Conservation (phyloP, 2,797 vertebrate species). For the Cebuella pygmaea region DNA sequence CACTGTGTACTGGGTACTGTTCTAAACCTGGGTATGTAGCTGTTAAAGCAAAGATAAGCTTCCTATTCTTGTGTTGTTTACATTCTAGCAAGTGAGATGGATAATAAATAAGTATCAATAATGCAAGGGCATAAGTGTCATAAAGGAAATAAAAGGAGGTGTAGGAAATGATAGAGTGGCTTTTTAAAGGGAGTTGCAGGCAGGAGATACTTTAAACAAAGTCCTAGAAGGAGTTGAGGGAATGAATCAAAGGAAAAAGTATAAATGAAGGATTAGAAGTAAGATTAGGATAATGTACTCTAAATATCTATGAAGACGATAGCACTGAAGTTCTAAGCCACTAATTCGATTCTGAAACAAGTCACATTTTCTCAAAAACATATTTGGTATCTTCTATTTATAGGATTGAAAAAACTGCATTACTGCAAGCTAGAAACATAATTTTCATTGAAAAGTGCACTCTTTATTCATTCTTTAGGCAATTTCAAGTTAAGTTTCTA, state of each 20-base stretch:
- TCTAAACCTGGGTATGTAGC: not conserved
- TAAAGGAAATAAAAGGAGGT: not conserved
- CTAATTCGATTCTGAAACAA: slow-evolving; percentile 34
- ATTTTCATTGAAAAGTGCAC: slow-evolving; percentile 19
- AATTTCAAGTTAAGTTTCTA: slow-evolving; percentile 60
- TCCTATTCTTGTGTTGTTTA: not conserved
- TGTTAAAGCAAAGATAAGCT: not conserved
- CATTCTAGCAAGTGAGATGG: not conserved
- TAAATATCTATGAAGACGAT: not conserved
- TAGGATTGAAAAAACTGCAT: not conserved
- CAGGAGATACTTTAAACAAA: not conserved
- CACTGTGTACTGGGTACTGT: not conserved
- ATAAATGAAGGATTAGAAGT: not conserved
- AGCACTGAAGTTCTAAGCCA: not conserved
- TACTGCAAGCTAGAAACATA: not conserved
- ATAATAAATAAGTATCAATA: not conserved
- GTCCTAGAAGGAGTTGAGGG: not conserved
- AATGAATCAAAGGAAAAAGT: not conserved
- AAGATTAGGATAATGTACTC: not conserved
- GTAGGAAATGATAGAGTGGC: not conserved
- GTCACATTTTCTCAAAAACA: not conserved
- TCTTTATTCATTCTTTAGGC: slow-evolving; percentile 29
- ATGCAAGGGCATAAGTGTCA: not conserved
- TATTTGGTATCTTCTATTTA: slow-evolving; percentile 6
- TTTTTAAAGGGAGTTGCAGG: not conserved